Evolutionary conservation across 2,113 vertebrate species (phyloP).

Genomic region (Willisornis vidua): DNA sequence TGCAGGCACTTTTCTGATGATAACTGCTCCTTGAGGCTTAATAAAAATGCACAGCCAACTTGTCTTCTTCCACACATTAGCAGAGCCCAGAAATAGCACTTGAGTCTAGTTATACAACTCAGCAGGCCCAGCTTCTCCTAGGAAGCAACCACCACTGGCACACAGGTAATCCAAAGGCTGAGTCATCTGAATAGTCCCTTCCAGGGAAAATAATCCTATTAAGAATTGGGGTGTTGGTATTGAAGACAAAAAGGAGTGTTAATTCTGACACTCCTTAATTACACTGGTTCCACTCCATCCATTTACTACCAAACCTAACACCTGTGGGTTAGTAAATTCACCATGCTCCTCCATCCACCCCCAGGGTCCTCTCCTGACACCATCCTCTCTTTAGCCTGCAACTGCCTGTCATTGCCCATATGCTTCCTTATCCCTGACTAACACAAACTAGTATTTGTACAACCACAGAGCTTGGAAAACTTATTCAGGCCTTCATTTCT

Average conservation of each 20-base stretch:
- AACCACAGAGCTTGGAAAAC: neutral
- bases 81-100: conserved; percentile 35
- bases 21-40: conserved; percentile 41
- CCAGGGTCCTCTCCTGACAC: neutral
- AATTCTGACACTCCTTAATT: conserved; percentile 14
- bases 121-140: neutral
- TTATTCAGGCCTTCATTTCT: conserved; percentile 2
- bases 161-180: neutral
- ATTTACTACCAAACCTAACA: neutral
- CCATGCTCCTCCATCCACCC: neutral
- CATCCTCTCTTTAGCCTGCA: neutral
- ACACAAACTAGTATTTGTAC: neutral
- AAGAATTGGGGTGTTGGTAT: neutral
- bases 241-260: neutral
- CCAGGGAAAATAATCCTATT: neutral
- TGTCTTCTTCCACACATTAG: conserved; percentile 35
- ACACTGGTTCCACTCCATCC: neutral
- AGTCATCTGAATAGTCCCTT: conserved; percentile 6
- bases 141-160: neutral
- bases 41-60: conserved; percentile 40
- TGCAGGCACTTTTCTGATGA: neutral
- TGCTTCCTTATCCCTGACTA: neutral
- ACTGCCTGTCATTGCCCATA: neutral
- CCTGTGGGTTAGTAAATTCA: neutral
- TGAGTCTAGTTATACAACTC: conserved; percentile 2